Conservation (phyloP, 1,140 invertebrate species). For the Cyclargus thomasi region DNA sequence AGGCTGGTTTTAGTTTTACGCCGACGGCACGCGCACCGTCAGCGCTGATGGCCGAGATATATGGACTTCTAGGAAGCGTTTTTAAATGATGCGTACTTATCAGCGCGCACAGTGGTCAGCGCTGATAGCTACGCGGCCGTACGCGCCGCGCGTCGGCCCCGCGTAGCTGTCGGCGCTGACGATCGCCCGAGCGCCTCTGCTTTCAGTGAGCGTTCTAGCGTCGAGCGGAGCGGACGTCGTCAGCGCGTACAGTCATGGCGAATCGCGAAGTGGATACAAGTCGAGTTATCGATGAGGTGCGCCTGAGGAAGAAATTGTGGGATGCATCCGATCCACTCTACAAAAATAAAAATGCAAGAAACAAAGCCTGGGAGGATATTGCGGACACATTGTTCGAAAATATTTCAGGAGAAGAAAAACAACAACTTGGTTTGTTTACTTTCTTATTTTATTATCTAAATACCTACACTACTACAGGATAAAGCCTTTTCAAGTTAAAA, state of each 20-base stretch:
- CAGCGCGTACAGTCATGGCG: constrained; percentile 15
- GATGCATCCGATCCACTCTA: neutral
- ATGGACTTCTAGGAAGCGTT: constrained; percentile 15
- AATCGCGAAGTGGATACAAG: neutral
- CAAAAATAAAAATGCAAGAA: neutral
- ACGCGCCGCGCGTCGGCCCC: constrained; percentile 20
- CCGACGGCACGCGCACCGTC: too few species aligned
- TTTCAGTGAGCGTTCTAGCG: constrained; percentile 22
- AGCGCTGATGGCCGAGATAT: too few species aligned
- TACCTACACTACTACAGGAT: neutral
- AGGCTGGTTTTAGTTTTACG: constrained; percentile 16
- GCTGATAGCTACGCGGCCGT: constrained; percentile 21
- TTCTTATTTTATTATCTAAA: constrained; percentile 12
- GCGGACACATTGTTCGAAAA: neutral
- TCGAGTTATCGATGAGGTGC: neutral
- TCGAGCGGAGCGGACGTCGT: constrained; percentile 14
- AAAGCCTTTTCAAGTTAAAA: too few species aligned
- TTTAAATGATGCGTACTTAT: constrained; percentile 17
- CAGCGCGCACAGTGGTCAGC: constrained; percentile 18
- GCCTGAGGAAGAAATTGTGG: too few species aligned
- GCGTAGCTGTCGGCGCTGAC: constrained; percentile 20
- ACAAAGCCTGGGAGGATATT: neutral
- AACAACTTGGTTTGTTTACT: constrained; percentile 4
- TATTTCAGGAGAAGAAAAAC: constrained; percentile 2
- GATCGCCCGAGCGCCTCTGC: constrained; percentile 18